Percentiles rank a stretch among this genome's conserved stretches.
Evolutionary conservation across 1,140 invertebrate genomes (phyloP).

Genomic region (Mycetomoellerius zeteki): DNA sequence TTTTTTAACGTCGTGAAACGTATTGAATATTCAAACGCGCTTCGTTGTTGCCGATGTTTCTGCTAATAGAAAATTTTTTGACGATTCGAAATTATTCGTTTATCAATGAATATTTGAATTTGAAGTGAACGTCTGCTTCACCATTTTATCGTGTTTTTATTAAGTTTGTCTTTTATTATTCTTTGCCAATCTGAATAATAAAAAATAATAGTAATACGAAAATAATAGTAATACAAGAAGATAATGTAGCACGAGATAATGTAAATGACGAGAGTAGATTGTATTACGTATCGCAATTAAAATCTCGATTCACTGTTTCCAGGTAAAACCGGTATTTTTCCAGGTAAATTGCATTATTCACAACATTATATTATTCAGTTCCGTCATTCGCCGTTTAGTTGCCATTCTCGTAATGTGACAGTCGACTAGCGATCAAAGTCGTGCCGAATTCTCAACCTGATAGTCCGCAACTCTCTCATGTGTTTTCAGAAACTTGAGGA

Average conservation of each 20-base stretch:
- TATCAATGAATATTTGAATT: neutral
- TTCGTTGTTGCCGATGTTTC: neutral
- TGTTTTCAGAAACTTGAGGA: conserved; percentile 94
- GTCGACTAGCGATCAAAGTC: neutral
- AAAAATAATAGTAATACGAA: neutral
- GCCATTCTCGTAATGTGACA: conserved; percentile 17
- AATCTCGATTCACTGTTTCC: conserved; percentile 78
- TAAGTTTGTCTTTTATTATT: neutral
- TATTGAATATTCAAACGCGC: neutral
- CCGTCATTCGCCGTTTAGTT: conserved; percentile 57
- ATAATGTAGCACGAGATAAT: conserved; percentile 7
- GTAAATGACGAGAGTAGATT: conserved; percentile 29
- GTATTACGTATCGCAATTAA: conserved; percentile 67
- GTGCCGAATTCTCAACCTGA: neutral
- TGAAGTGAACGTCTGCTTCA: neutral
- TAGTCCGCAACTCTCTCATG: neutral
- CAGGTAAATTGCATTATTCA: conserved; percentile 78
- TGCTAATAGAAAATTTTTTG: neutral
- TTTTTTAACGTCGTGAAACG: neutral
- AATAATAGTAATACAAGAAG: neutral
- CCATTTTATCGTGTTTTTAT: neutral
- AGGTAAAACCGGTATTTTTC: conserved; percentile 81
- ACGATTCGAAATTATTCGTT: neutral
- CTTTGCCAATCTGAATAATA: conserved; percentile 19
- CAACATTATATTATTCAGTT: conserved; percentile 60